Conservation (phyloP, 2,888 invertebrate species). For the Apotomis capreana region DNA sequence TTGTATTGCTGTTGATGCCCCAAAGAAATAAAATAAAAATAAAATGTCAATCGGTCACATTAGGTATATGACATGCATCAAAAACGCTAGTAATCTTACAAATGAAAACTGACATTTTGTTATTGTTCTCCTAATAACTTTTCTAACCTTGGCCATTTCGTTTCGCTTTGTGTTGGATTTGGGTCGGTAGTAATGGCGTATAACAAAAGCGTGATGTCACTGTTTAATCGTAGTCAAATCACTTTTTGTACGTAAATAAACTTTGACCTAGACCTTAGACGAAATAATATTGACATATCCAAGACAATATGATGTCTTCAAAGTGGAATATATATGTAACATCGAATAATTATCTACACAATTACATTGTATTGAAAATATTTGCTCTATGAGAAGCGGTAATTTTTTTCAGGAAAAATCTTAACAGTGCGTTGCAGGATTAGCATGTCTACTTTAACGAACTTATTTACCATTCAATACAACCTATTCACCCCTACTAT, state of each 20-base stretch:
- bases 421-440: too few species aligned
- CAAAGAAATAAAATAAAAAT: too few species aligned
- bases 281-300: neutral
- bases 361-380: too few species aligned
- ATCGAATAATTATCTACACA: too few species aligned
- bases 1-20: too few species aligned
- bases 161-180: slow-evolving; percentile 3
- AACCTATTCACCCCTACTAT: too few species aligned
- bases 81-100: neutral
- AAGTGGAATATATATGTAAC: neutral
- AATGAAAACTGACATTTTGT: slow-evolving; percentile 17
- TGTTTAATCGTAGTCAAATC: slow-evolving; percentile 10
- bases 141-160: slow-evolving; percentile 16
- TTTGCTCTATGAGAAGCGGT: too few species aligned
- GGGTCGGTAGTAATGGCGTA: neutral
- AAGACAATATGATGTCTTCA: neutral
- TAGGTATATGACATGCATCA: neutral
- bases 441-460: too few species aligned
- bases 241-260: neutral
- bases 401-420: too few species aligned
- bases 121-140: slow-evolving; percentile 18
- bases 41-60: too few species aligned
- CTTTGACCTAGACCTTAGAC: neutral
- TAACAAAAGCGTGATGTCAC: slow-evolving; percentile 11
- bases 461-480: too few species aligned